These are phyloP conservation scores for Branchipolynoe longqiensis DNA, from an alignment of 2,888 invertebrate genomes.

Conservation along the genomic window DNA sequence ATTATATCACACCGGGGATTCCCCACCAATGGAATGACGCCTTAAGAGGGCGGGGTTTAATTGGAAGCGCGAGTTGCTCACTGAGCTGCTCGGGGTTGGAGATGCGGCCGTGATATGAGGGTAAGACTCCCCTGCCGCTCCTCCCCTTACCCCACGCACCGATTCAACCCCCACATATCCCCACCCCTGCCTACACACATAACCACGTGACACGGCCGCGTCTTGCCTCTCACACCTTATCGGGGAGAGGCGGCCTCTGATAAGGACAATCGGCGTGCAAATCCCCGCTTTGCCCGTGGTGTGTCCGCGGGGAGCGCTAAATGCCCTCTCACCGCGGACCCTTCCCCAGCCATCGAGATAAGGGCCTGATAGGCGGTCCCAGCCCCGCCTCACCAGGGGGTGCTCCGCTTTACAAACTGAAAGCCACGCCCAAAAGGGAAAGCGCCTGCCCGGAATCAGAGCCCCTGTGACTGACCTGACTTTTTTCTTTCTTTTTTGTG, in stretches of 20 bases:
- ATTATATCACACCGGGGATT: too few relatives aligned
- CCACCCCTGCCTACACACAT: neutral
- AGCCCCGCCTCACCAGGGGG: neutral
- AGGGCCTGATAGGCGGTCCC: neutral
- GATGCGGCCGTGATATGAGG: constrained; percentile 1
- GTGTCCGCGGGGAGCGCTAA: neutral
- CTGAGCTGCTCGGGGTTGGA: too few relatives aligned
- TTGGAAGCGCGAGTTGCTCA: neutral
- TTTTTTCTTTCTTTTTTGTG: too few relatives aligned
- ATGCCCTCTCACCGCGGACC: constrained; percentile 11
- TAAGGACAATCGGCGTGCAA: constrained; percentile 20
- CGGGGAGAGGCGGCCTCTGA: neutral
- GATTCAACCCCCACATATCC: neutral
- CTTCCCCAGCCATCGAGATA: constrained; percentile 13
- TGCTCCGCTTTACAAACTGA: constrained; percentile 9
- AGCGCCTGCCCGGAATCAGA: too few relatives aligned
- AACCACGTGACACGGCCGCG: neutral
- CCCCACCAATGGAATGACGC: too few relatives aligned
- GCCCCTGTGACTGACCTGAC: too few relatives aligned
- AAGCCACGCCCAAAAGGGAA: too few relatives aligned
- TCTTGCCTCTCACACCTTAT: constrained; percentile 19
- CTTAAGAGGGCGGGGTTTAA: too few relatives aligned
- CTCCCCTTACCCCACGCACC: neutral
- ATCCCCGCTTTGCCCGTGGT: neutral
- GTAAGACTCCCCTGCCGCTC: neutral